These are phyloP conservation scores for Ormyrus nitidulus DNA, from an alignment of 2,888 invertebrate genomes.

Conservation along the genomic window DNA sequence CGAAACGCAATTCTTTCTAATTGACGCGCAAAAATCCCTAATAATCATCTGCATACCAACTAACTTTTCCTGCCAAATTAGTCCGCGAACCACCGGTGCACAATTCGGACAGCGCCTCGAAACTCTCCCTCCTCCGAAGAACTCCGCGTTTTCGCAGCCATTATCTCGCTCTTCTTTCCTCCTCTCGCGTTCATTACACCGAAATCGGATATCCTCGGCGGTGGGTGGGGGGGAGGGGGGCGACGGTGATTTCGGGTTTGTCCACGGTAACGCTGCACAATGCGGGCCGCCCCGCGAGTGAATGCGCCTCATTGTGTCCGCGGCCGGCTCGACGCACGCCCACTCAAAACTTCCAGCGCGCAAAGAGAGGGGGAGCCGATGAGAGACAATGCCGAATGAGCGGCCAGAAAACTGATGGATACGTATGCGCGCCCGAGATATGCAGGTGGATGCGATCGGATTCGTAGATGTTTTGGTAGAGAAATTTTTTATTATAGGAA, in stretches of 20 bases:
- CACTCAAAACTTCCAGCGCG: conserved; percentile 67
- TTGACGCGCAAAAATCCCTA: too few species aligned
- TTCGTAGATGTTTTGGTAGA: too few species aligned
- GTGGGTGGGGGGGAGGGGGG: conserved; percentile 63
- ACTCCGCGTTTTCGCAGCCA: not conserved
- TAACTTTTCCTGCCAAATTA: too few species aligned
- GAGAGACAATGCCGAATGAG: not conserved
- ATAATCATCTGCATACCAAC: too few species aligned
- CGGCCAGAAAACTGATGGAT: too few species aligned
- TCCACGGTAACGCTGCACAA: conserved; percentile 72
- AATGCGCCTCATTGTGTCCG: conserved; percentile 70
- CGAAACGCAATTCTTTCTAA: too few species aligned
- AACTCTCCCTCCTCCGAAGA: too few species aligned
- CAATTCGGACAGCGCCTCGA: too few species aligned
- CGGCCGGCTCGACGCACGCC: conserved; percentile 58
- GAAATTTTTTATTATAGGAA: too few species aligned
- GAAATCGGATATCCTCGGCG: conserved; percentile 66
- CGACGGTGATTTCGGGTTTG: conserved; percentile 73
- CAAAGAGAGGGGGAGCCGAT: not conserved
- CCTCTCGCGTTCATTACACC: conserved; percentile 50
- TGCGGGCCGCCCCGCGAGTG: conserved; percentile 57
- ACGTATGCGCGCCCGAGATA: too few species aligned
- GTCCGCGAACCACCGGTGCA: too few species aligned
- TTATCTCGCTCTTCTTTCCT: not conserved
- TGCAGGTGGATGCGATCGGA: too few species aligned